A percentile compares a stretch with the other conserved stretches of the same genome.
Evolutionary conservation across 2,888 invertebrate genomes (phyloP).

Genomic region (Athetis lepigone): DNA sequence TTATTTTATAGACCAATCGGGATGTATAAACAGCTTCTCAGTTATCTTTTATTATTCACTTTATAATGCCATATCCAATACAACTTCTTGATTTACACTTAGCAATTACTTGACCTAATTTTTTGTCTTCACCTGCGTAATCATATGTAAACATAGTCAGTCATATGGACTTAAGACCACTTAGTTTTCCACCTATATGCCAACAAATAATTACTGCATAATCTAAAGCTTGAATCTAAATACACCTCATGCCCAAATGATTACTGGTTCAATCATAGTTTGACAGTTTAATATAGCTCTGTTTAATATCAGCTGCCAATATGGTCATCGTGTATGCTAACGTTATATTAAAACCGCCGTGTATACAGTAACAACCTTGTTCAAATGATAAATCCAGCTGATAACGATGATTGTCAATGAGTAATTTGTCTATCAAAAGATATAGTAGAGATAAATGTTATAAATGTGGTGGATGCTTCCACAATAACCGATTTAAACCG

Average conservation of each 20-base stretch:
- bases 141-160: neutral
- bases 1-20: neutral
- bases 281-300: constrained; percentile 58
- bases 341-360: constrained; percentile 22
- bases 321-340: neutral
- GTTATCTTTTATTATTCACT: neutral
- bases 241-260: constrained; percentile 27
- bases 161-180: neutral
- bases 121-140: neutral
- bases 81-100: neutral
- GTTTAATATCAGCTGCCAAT: constrained; percentile 42
- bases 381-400: constrained; percentile 29
- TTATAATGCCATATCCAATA: neutral
- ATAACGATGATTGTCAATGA: constrained; percentile 32
- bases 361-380: constrained; percentile 38
- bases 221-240: constrained; percentile 36
- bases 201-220: constrained; percentile 30
- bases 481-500: too few species aligned
- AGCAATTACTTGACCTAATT: neutral
- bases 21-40: neutral
- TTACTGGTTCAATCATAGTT: constrained; percentile 46
- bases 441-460: constrained; percentile 7
- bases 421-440: constrained; percentile 21
- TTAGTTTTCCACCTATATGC: constrained; percentile 7
- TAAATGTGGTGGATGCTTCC: too few species aligned